A percentile compares a stretch with the other conserved stretches of the same genome.
Evolutionary conservation across 2,113 vertebrate species (phyloP).

Genomic region (Athene cunicularia): DNA sequence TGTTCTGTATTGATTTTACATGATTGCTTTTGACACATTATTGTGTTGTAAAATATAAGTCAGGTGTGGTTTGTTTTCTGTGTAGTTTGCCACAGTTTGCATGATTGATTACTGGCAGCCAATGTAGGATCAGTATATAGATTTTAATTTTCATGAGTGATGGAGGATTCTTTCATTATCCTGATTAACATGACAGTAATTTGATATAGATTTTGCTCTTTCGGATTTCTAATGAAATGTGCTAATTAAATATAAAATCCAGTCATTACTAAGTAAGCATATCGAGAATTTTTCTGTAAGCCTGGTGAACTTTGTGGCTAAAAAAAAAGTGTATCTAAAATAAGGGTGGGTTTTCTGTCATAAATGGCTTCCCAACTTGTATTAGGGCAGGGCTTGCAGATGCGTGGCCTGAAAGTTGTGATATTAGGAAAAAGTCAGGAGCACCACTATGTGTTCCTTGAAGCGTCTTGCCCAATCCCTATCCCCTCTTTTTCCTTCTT

Average conservation of each 20-base stretch:
- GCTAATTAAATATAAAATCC: neutral
- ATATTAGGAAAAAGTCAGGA: neutral
- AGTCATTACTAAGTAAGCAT: neutral
- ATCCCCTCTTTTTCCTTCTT: neutral
- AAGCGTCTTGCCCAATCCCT: neutral
- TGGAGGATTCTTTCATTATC: neutral
- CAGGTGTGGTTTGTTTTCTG: neutral
- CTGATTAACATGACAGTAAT: neutral
- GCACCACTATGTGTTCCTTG: neutral
- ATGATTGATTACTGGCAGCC: neutral
- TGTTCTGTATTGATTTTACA: neutral
- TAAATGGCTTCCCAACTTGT: neutral
- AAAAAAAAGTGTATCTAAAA: neutral
- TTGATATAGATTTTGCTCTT: neutral
- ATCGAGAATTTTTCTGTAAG: neutral
- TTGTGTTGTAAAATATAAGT: neutral
- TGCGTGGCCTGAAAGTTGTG: neutral
- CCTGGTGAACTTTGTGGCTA: neutral
- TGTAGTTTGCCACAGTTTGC: slow-evolving; percentile 1
- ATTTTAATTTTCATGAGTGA: neutral
- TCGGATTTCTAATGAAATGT: neutral
- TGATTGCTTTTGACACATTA: neutral
- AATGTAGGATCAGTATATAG: neutral
- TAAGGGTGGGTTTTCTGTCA: neutral
- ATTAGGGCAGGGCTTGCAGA: neutral